phyloP scores from a whole-genome alignment of 2,888 invertebrate species.

The Microlaimidae sp. region DNA sequence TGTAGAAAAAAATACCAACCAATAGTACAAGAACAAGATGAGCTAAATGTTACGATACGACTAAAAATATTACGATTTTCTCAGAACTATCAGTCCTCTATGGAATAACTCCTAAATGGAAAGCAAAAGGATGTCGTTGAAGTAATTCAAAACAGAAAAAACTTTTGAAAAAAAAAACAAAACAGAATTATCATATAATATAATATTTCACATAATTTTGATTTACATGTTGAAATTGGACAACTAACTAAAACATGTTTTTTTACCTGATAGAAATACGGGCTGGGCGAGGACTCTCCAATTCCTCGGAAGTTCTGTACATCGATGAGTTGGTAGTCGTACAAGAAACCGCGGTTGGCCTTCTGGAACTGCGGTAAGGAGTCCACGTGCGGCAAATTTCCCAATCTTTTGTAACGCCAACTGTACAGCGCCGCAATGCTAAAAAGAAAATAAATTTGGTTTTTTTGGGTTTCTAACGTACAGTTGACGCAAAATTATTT shows the following conservation, averaged over 20 bases:
- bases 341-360: constrained; percentile 77
- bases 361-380: constrained; percentile 62
- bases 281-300: constrained; percentile 92
- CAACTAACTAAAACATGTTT: too few relatives aligned
- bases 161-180: too few relatives aligned
- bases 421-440: constrained; percentile 41
- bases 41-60: too few relatives aligned
- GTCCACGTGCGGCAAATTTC: constrained; percentile 74
- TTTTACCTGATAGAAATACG: constrained; percentile 94
- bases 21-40: too few relatives aligned
- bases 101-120: too few relatives aligned
- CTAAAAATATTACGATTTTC: too few relatives aligned
- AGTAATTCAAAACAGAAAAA: too few relatives aligned
- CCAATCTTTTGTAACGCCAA: constrained; percentile 48
- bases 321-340: constrained; percentile 85
- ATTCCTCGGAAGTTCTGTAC: constrained; percentile 89
- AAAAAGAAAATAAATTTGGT: constrained; percentile 19
- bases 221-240: constrained; percentile 12
- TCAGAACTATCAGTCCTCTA: too few relatives aligned
- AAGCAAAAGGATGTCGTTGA: too few relatives aligned
- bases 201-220: too few relatives aligned
- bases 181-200: not conserved
- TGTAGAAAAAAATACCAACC: not conserved
- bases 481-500: not conserved
- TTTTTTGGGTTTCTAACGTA: too few relatives aligned